Evolutionary conservation across 2,113 vertebrate species (phyloP).

Genomic region (Castor canadensis): DNA sequence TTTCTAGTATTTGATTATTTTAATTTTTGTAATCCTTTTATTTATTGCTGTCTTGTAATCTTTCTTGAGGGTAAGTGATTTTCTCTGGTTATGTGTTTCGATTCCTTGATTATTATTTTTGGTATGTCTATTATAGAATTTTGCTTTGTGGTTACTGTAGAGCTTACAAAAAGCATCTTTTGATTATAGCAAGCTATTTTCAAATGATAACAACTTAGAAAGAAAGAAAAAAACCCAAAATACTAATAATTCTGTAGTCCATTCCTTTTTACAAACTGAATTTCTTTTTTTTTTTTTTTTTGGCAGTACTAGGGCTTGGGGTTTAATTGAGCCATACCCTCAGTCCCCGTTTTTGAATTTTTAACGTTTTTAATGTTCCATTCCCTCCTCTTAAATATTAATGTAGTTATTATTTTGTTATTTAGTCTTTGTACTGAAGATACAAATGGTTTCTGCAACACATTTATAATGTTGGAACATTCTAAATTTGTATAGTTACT

Average conservation of each 20-base stretch:
- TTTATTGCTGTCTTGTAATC: not conserved
- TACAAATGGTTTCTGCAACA: not conserved
- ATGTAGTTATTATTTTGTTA: not conserved
- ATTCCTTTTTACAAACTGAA: not conserved
- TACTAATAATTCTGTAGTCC: no score
- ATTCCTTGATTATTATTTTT: not conserved
- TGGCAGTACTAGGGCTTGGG: no score
- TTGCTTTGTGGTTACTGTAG: not conserved
- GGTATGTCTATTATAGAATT: no score
- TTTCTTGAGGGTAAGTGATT: not conserved
- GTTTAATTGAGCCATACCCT: no score
- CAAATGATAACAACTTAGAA: not conserved
- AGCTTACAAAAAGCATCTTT: not conserved
- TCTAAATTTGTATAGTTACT: not conserved
- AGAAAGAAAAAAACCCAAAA: not conserved
- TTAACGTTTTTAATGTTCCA: not conserved
- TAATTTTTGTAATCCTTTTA: not conserved
- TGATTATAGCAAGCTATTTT: not conserved
- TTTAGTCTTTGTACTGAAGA: not conserved
- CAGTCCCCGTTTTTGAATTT: no score
- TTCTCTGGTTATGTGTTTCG: not conserved
- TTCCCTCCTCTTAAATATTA: not conserved
- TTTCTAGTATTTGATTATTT: not conserved
- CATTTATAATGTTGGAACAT: not conserved
- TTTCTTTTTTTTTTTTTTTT: no score